These are phyloP conservation scores for Craterocephalus amniculus DNA, from an alignment of 2,797 vertebrate species.

Conservation along the genomic window DNA sequence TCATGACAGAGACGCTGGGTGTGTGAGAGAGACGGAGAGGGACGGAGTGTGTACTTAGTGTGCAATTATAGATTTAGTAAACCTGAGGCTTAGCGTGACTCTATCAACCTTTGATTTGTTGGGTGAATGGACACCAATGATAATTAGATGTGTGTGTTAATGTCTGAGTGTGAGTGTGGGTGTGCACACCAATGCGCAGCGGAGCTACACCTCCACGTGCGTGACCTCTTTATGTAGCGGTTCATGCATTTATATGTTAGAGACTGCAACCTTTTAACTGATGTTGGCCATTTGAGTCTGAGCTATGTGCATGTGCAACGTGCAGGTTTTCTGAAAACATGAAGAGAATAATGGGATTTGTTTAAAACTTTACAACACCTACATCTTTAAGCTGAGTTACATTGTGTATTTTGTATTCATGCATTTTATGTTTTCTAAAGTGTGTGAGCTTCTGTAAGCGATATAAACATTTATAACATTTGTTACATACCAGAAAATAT, in stretches of 20 bases:
- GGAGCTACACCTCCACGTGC: neutral
- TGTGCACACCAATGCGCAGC: neutral
- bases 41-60: constrained; percentile 25
- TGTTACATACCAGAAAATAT: neutral
- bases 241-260: neutral
- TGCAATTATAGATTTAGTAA: constrained; percentile 66
- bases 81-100: constrained; percentile 58
- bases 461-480: neutral
- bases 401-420: neutral
- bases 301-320: neutral
- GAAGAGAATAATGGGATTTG: constrained; percentile 28
- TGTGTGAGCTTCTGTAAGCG: neutral
- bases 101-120: constrained; percentile 62
- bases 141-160: constrained; percentile 4
- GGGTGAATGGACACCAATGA: constrained; percentile 43
- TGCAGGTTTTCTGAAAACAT: neutral
- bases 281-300: constrained; percentile 21
- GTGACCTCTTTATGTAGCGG: neutral
- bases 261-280: constrained; percentile 26
- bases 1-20: constrained; percentile 25
- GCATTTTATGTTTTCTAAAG: neutral
- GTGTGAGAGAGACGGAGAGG: constrained; percentile 1
- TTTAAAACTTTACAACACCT: constrained; percentile 1
- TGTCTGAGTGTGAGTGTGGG: constrained; percentile 1
- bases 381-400: neutral